Base-by-base conservation (phyloP, 2,888 invertebrate genomes). In the Eilema depressum region DNA sequence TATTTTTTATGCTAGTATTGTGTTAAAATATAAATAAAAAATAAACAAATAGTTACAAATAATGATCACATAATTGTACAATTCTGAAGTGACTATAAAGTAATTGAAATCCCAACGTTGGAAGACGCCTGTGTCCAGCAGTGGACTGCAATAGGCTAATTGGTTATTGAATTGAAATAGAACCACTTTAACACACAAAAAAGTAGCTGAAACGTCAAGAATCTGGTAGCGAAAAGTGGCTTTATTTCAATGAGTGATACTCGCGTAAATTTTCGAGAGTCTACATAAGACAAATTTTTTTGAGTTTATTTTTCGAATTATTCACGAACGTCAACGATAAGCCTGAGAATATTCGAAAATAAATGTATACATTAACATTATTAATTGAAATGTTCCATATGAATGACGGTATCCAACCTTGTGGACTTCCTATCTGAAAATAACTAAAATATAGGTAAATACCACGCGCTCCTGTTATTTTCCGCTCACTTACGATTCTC, bases 371-470 rank as follows among this genome's bases (percentile, higher is more conserved):
- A 47, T 20, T 47, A 47, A n/a, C 53, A 53, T 53, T 53, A 53
- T 10, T n/a, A 20, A 53, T 53, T 20, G 7, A n/a, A n/a, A n/a
- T 2, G 20, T 53, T n/a, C 3, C 20, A n/a, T n/a, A 53, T 53
- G 53, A 53, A n/a, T 53, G 53, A 53, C n/a, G 10, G 7, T 53
- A n/a, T 2, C 10, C 53, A 53, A 10, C 53, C 53, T 53, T 53
- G 53, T 10, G n/a, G n/a, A n/a, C 53, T 53, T 53, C 53, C 53
- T 53, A 53, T 53, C 53, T n/a, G 53, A 53, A 53, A 53, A n/a
- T n/a, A 53, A n/a, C 8, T 53, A 53, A n/a, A 53, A 53, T 5
- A 20, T 47, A 47, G 0, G 10, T 53, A 53, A 53, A 53, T n/a
- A n/a, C 20, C 20, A 47, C 20, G 17, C 5, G 20, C 20, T 47